Conservation (phyloP, 2,888 invertebrate genomes). For the Actias luna region DNA sequence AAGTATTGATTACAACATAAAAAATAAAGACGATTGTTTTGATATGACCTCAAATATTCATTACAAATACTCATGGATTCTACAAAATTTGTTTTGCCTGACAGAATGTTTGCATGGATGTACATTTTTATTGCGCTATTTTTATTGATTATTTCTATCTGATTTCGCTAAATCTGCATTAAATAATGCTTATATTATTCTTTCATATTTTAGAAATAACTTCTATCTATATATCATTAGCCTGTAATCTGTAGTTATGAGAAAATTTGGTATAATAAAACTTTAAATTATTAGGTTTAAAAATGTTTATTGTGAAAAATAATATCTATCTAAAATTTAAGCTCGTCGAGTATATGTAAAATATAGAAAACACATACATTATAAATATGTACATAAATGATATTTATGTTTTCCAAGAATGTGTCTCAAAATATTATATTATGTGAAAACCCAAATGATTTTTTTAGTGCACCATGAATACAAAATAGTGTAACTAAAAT, state of each 20-base stretch:
- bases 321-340: neutral
- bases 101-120: neutral
- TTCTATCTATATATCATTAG: neutral
- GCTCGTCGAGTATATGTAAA: neutral
- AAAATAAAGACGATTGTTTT: slow-evolving; percentile 15
- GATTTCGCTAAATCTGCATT: neutral
- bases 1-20: slow-evolving; percentile 41
- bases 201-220: neutral
- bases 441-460: neutral
- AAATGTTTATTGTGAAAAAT: neutral
- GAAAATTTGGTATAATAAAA: neutral
- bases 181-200: neutral
- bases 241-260: neutral
- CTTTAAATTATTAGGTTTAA: neutral
- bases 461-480: neutral
- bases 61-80: neutral
- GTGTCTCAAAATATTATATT: neutral
- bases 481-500: no score
- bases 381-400: no score
- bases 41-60: neutral
- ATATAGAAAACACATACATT: neutral
- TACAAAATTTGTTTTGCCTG: neutral
- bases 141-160: neutral
- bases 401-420: no score
- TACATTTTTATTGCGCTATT: neutral